Conservation (phyloP, 2,888 invertebrate genomes). For the Eristalis tenax region DNA sequence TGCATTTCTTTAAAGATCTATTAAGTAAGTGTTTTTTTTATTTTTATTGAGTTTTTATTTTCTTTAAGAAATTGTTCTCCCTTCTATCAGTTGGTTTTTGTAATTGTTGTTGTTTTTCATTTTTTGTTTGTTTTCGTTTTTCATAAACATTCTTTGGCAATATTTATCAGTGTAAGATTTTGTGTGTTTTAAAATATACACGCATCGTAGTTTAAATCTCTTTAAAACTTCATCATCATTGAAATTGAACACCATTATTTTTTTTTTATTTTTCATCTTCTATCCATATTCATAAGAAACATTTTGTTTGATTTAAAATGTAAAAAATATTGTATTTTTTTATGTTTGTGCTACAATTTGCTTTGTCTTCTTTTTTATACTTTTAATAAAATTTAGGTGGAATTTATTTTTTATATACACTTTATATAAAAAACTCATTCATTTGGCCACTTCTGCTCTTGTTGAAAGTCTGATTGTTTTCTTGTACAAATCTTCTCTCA, state of each 20-base stretch:
- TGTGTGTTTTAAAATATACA: slow-evolving; percentile 50
- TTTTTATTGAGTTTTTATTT: slow-evolving; percentile 65
- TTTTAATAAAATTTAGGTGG: slow-evolving; percentile 70
- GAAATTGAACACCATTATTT: slow-evolving; percentile 65
- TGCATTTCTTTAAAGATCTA: slow-evolving; percentile 79
- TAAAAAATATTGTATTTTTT: slow-evolving; percentile 55
- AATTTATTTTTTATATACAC: slow-evolving; percentile 70
- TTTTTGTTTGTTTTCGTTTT: background rate
- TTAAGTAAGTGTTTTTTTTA: slow-evolving; percentile 63
- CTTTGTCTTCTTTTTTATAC: slow-evolving; percentile 9
- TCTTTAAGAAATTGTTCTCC: slow-evolving; percentile 72
- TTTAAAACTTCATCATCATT: slow-evolving; percentile 45
- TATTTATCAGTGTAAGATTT: slow-evolving; percentile 56
- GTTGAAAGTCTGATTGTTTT: slow-evolving; percentile 35
- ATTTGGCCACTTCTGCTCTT: slow-evolving; percentile 63
- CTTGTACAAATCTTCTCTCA: background rate
- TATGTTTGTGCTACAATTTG: slow-evolving; percentile 58
- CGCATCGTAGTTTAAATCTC: slow-evolving; percentile 27
- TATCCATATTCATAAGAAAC: slow-evolving; percentile 67
- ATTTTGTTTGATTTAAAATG: slow-evolving; percentile 63
- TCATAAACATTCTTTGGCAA: slow-evolving; percentile 58
- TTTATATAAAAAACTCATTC: slow-evolving; percentile 57
- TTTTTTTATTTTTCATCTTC: slow-evolving; percentile 33
- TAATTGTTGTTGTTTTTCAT: slow-evolving; percentile 73
- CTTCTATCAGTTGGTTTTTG: slow-evolving; percentile 76